Evolutionary conservation across 2,888 invertebrate species (phyloP).

Genomic region (Drosophila lutescens): DNA sequence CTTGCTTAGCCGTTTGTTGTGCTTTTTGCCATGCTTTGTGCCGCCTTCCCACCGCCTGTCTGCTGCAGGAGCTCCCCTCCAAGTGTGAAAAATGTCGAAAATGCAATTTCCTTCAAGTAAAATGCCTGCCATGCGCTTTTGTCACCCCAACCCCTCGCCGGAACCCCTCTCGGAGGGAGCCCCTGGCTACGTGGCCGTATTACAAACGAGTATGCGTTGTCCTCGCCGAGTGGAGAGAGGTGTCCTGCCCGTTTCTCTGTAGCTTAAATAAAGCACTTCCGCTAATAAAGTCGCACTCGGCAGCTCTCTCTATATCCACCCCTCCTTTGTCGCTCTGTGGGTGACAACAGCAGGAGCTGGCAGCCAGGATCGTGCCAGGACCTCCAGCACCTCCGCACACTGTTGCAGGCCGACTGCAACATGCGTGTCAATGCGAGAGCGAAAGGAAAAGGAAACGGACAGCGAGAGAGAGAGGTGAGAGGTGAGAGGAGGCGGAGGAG

Average conservation of each 20-base stretch:
- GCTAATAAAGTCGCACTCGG: slow-evolving; percentile 79
- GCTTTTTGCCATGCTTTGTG: slow-evolving; percentile 41
- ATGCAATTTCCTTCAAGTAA: slow-evolving; percentile 80
- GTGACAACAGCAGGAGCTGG: slow-evolving; percentile 37
- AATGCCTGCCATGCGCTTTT: slow-evolving; percentile 81
- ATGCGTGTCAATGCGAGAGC: slow-evolving; percentile 68
- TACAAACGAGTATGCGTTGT: slow-evolving; percentile 71
- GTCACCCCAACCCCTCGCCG: slow-evolving; percentile 20
- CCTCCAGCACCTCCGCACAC: slow-evolving; percentile 34
- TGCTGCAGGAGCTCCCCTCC: slow-evolving; percentile 55
- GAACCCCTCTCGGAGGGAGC: neutral
- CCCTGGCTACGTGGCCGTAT: slow-evolving; percentile 69
- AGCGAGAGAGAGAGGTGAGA: neutral
- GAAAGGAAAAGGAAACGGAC: neutral
- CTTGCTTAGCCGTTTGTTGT: slow-evolving; percentile 66
- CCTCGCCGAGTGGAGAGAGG: slow-evolving; percentile 39
- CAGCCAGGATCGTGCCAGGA: slow-evolving; percentile 40
- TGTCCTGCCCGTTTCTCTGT: slow-evolving; percentile 49
- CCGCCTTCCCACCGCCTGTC: slow-evolving; percentile 20
- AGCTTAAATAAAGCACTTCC: slow-evolving; percentile 81
- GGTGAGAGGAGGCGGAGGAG: neutral
- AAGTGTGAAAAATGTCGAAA: slow-evolving; percentile 81
- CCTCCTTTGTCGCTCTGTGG: slow-evolving; percentile 15
- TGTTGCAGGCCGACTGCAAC: slow-evolving; percentile 65
- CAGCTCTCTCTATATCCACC: slow-evolving; percentile 15